phyloP scores from a whole-genome alignment of 2,797 vertebrate species.

The Sebastes itinus region DNA sequence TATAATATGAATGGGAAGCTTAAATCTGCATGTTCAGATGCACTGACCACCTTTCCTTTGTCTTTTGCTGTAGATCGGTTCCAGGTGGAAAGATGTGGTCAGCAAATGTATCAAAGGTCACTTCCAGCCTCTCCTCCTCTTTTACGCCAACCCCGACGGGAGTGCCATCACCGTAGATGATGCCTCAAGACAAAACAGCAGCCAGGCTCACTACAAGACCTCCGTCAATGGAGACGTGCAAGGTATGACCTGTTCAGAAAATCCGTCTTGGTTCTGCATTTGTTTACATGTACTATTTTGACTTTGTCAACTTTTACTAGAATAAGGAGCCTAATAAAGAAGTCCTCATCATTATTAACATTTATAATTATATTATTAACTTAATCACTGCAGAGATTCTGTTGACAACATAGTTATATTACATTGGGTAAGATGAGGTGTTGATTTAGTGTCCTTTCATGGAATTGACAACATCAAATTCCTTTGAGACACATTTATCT shows the following conservation, averaged over 20 bases:
- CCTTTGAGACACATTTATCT: not conserved
- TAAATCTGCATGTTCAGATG: not conserved
- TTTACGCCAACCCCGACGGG: slow-evolving; percentile 95
- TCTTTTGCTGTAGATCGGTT: slow-evolving; percentile 84
- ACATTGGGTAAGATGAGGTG: not conserved
- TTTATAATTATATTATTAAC: not conserved
- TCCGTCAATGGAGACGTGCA: slow-evolving; percentile 78
- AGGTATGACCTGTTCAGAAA: slow-evolving; percentile 75
- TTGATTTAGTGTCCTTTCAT: slow-evolving; percentile 1
- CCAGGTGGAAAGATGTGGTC: slow-evolving; percentile 96
- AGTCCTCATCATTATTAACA: not conserved
- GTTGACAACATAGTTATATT: not conserved
- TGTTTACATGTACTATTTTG: not conserved
- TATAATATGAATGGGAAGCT: not conserved
- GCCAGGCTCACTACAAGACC: slow-evolving; percentile 82
- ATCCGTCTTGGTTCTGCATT: not conserved
- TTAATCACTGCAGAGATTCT: not conserved
- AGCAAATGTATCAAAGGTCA: slow-evolving; percentile 94
- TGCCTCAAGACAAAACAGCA: slow-evolving; percentile 81
- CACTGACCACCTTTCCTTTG: not conserved
- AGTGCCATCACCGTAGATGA: slow-evolving; percentile 89
- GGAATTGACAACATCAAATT: slow-evolving; percentile 1
- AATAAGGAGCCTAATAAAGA: not conserved
- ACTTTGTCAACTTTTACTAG: not conserved
- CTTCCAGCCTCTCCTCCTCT: slow-evolving; percentile 95